Conservation (phyloP, 2,113 vertebrate species). For the Platichthys stellatus region DNA sequence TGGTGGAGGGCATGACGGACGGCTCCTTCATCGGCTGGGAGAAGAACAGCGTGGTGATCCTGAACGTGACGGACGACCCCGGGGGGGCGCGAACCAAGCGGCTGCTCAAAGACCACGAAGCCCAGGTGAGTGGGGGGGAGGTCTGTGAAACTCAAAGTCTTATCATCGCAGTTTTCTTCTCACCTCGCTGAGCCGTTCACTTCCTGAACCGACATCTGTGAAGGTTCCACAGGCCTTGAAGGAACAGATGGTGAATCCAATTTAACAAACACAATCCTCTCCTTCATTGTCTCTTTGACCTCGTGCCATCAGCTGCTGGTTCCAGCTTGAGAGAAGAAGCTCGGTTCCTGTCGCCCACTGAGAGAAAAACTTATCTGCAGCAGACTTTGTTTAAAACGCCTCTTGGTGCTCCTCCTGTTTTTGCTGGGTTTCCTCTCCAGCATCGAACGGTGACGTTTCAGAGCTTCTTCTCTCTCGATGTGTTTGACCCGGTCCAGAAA, state of each 20-base stretch:
- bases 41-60: conserved; percentile 88
- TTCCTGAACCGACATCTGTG: conserved; percentile 1
- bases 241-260: background rate
- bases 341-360: background rate
- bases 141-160: too few species aligned
- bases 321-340: background rate
- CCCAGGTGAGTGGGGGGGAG: conserved; percentile 81
- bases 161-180: too few species aligned
- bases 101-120: conserved; percentile 89
- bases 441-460: too few species aligned
- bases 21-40: conserved; percentile 96
- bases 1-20: conserved; percentile 93
- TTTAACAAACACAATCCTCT: background rate
- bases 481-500: too few species aligned
- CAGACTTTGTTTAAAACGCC: too few species aligned
- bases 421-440: too few species aligned
- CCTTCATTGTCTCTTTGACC: background rate
- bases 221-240: background rate
- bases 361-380: background rate
- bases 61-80: conserved; percentile 88
- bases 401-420: too few species aligned
- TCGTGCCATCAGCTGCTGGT: background rate
- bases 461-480: too few species aligned
- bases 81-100: conserved; percentile 83
- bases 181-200: background rate